Base-by-base conservation (phyloP, 2,113 vertebrate genomes). In the Spheniscus mendiculus region DNA sequence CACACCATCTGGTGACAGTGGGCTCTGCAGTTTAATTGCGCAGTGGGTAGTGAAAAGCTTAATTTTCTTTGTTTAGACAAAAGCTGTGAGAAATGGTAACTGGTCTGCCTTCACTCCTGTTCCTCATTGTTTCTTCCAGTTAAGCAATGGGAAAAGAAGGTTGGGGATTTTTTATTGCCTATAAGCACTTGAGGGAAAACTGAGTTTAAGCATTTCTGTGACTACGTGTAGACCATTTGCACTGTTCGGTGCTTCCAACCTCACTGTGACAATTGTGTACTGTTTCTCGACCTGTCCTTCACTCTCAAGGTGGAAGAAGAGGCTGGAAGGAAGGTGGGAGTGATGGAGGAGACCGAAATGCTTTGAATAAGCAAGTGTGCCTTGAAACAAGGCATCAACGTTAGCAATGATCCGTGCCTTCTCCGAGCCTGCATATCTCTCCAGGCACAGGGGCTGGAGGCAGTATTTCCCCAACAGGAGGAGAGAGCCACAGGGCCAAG, bases 191-290 rank as follows among this genome's bases (percentile, higher is more conserved):
- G 11, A 76, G 65, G 53, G 47, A 82, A 94, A 87, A 29, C 12
- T 23, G 61, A 45, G 32, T 66, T 62, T 30, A 77, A 62, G 61
- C 34, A 47, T 84, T 90, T 94, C 26, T 58, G 17, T 66, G 81
- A 45, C 42, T 62, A 8, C 1, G 0, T 22, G 58, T 55, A 15
- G 12, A 38, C 29, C 5, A 10, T 74, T 71, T 2, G 1, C 18
- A 6, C 32, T 55, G 8, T 56, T 49, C 17, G 32, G 44, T 38
- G 56, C 47, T 79, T 90, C 74, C 72, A 77, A 3, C n/a, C 18
- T 17, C 25, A 5, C 27, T 2, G 7, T 59, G 80, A 66, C 20
- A 63, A 56, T 19, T 4, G 10, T n/a, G 15, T 23, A 27, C 56
- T 59, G 44, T 30, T 80, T 67, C 56, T 67, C 2, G 0, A 19